phyloP scores from a whole-genome alignment of 2,797 vertebrate species.

The Parauchenoglanis ngamensis region DNA sequence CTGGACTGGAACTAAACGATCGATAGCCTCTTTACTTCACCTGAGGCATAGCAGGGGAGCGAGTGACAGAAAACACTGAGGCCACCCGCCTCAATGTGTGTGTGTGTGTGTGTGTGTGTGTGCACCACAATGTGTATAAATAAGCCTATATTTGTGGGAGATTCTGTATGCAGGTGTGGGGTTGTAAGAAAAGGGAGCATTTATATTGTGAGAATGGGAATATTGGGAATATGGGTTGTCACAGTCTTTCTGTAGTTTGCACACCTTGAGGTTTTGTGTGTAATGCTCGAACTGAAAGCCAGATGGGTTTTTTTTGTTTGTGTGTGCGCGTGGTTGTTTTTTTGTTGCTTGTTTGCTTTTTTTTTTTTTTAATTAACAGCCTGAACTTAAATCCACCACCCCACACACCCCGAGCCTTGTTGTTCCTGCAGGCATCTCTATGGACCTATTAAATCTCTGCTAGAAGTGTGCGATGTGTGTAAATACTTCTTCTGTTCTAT shows the following conservation, averaged over 20 bases:
- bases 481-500: constrained; percentile 33
- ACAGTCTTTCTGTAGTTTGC: constrained; percentile 28
- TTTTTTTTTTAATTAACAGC: constrained; percentile 16
- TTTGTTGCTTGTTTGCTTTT: neutral
- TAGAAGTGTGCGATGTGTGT: constrained; percentile 17
- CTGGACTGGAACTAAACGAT: constrained; percentile 56
- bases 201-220: constrained; percentile 18
- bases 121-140: constrained; percentile 15
- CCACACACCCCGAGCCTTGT: constrained; percentile 22
- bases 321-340: neutral
- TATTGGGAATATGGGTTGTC: constrained; percentile 18
- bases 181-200: constrained; percentile 3
- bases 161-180: constrained; percentile 19
- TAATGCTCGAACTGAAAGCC: constrained; percentile 53
- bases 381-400: constrained; percentile 23
- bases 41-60: constrained; percentile 39
- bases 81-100: constrained; percentile 26
- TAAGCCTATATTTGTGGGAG: constrained; percentile 15
- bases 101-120: neutral
- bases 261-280: constrained; percentile 54
- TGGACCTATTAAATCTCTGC: constrained; percentile 42
- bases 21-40: constrained; percentile 57
- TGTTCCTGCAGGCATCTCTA: constrained; percentile 28
- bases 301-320: neutral
- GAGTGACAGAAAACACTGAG: constrained; percentile 43